Base-by-base conservation (phyloP, 1,140 invertebrate species). In the Ostrea edulis region DNA sequence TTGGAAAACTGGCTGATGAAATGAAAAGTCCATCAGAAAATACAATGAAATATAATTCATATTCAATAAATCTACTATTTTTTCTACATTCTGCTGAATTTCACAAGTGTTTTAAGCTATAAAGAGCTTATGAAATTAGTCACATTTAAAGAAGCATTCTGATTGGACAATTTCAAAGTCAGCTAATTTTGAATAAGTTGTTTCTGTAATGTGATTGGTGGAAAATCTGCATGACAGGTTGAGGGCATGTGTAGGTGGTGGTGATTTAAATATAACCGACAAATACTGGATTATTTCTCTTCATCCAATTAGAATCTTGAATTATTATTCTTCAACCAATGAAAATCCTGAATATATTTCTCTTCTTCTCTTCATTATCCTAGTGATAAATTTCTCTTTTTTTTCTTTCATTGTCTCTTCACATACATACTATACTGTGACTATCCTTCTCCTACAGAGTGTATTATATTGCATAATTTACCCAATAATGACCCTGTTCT, bases 161-260 rank as follows among this genome's bases (percentile, higher is more conserved):
- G 68, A 77, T 77, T 77, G 29, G 68, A 77, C 22, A 29, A 9
- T 25, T 29, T 77, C 12, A 5, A 29, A 11, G 68, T 77, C 68
- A 77, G 68, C 68, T 77, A 25, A 77, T 77, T 35, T 77, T 77
- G 2, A 77, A 77, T 2, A 77, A 77, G 22, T 35, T 29, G 22
- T 35, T 77, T 77, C 68, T 77, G 68, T 77, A 77, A 77, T 77
- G 68, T 35, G 68, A 77, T 77, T 77, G 68, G 68, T 77, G 22
- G 25, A 77, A 77, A n/a, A 44, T 12, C 68, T 77, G 68, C 68
- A 77, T 77, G 68, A 14, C 68, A 77, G 68, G 22, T 25, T 9
- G 68, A 77, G 68, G 22, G 68, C 68, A 77, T 77, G 68, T 77
- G 12, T 77, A 77, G 68, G 68, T 77, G 68, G 68, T 77, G 68